Base-by-base conservation (phyloP, 2,113 vertebrate genomes). In the Lipophrys pholis region DNA sequence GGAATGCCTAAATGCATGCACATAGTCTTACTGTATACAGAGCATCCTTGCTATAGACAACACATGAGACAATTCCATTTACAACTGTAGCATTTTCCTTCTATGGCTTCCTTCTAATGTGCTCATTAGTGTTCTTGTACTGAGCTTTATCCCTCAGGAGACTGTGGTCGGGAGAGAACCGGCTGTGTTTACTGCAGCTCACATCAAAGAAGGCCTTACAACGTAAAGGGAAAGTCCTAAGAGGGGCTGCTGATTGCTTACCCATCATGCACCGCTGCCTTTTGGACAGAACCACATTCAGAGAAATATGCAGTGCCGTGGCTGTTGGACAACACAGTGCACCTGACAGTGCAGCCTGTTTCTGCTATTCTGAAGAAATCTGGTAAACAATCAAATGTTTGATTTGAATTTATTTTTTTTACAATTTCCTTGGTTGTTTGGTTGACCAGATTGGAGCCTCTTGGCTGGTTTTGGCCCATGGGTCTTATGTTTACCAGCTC, bases 71-170 rank as follows among this genome's bases (percentile, higher is more conserved):
- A 75, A 84, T 89, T 90, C 71, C 87, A 92, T 93, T 91, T 92
- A 93, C 90, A 90, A 89, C 86, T 84, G 82, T 86, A 88, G 73
- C 87, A 85, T 89, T 91, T 87, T 90, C 87, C 78, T 76, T 82
- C 86, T 82, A 90, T 87, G 87, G 83, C 87, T 92, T 86, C 76
- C 69, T 87, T 82, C 82, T 94, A 94, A 94, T 93, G 90, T 79
- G 81, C 92, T 94, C 92, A 93, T 94, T 93, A 94, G 92, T 88
- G 91, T 89, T 87, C 85, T 89, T 82, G 82, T 86, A 85, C 83
- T 69, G 76, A 86, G 85, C 81, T 74, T 68, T 49, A 78, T 85
- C 83, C 91, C 92, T 73, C 82, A 70, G 73, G 92, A 91, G 88
- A 91, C 69, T 11, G 62, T 76, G 83, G 86, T 89, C 16, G 78